Evolutionary conservation across 2,797 vertebrate genomes (phyloP).

Genomic region (Numenius phaeopus): DNA sequence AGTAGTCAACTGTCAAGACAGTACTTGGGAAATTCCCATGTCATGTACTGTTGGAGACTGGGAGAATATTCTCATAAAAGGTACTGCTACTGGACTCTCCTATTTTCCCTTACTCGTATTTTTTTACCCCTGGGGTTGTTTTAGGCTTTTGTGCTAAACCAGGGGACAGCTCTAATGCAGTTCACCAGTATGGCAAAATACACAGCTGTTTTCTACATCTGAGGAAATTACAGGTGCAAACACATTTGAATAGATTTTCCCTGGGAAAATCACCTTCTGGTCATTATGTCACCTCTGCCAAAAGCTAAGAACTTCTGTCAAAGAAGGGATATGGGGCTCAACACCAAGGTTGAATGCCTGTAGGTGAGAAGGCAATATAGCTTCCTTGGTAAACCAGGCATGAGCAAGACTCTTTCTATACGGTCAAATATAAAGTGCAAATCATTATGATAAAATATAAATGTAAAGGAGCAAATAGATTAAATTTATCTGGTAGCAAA

Average conservation of each 20-base stretch:
- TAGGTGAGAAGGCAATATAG: not conserved
- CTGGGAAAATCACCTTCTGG: not conserved
- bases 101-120: not conserved
- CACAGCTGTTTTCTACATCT: not conserved
- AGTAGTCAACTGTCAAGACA: not conserved
- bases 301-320: not conserved
- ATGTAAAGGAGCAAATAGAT: not conserved
- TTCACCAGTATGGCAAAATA: not conserved
- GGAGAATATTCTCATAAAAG: not conserved
- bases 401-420: not conserved
- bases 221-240: not conserved
- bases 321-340: not conserved
- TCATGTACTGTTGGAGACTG: not conserved
- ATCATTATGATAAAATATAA: not conserved
- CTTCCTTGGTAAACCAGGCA: not conserved
- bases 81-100: not conserved
- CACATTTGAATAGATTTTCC: not conserved
- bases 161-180: not conserved
- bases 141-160: not conserved
- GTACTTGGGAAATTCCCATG: not conserved
- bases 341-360: not conserved
- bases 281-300: not conserved
- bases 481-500: not conserved
- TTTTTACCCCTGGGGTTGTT: not conserved
- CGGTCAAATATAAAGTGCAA: not conserved